Percentiles rank a stretch among this genome's conserved stretches.
phyloP scores from a whole-genome alignment of 2,888 invertebrate species.

The Clanis bilineata region DNA sequence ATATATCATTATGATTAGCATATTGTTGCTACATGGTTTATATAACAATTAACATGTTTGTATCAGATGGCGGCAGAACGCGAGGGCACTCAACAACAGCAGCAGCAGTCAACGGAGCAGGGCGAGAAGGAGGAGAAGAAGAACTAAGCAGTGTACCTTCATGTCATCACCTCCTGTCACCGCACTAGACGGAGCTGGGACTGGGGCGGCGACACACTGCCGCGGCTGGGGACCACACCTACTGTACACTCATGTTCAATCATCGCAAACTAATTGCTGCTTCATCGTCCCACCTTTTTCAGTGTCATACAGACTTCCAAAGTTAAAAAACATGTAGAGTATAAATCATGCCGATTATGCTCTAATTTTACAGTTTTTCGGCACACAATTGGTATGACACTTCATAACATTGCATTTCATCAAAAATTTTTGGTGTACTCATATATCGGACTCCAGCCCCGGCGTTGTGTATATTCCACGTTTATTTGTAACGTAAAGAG shows the following conservation, averaged over 20 bases:
- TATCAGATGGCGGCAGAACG: constrained; percentile 75
- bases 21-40: background rate
- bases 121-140: constrained; percentile 64
- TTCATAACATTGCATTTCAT: background rate
- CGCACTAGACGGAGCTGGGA: background rate
- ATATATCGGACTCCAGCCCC: background rate
- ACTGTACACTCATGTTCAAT: background rate
- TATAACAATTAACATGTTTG: background rate
- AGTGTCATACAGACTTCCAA: too few species aligned
- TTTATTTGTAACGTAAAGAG: background rate
- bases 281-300: too few species aligned
- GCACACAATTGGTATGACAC: background rate
- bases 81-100: constrained; percentile 52
- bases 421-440: background rate
- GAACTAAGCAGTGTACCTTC: constrained; percentile 41
- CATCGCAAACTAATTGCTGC: background rate
- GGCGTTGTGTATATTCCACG: constrained; percentile 8
- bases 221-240: background rate
- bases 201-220: background rate
- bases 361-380: background rate
- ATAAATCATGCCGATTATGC: too few species aligned
- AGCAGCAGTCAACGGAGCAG: constrained; percentile 41
- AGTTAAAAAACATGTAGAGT: too few species aligned
- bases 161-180: background rate
- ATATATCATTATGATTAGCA: too few species aligned